Evolutionary conservation across 2,797 vertebrate species (phyloP), one percentile per base, ranked within the genome.

Genomic region (Danionella dracula): DNA sequence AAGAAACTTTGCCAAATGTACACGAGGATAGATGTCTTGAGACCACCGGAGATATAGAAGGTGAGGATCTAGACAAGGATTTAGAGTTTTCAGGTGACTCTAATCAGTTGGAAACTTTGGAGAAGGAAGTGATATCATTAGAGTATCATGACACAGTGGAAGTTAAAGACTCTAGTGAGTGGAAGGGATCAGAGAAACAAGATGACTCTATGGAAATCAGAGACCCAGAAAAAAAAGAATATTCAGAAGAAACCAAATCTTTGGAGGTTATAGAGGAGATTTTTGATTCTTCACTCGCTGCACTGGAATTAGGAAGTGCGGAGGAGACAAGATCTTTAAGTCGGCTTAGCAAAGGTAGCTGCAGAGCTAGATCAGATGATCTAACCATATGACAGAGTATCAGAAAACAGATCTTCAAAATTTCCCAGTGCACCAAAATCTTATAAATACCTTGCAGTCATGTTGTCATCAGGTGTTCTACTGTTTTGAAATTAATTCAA

Each of bases 281-380:
- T 12, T 79, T 84, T 2, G 82, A 81, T 63, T 87, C 81, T 57
- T 76, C 83, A 17, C 81, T 86, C 42, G 73, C 82, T 0, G 78
- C 79, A 70, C 75, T 74, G 32, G 82, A 66, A 57, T 57, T 73
- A 61, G 87, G 90, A 64, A 86, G 88, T 49, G 62, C 83, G 13
- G 92, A 89, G 50, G 94, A 94, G 76, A 86, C 83, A 78, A 90
- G 94, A 83, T 88, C 93, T 19, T 86, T 92, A 70, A 98, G 94
- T 87, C 90, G 93, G 80, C 83, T 96, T 85, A 98, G 94, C 82
- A 94, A 93, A 90, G 89, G 90, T 77, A 95, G 94, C 85, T 95
- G 93, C 85, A 88, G 93, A 81, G 93, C 93, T 81, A 89, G 94
- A 79, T 93, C 94, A 83, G 94, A 98, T 4, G 94, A 98, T 81